Evolutionary conservation across 2,113 vertebrate species (phyloP).

Genomic region (Dromiciops gliroides): DNA sequence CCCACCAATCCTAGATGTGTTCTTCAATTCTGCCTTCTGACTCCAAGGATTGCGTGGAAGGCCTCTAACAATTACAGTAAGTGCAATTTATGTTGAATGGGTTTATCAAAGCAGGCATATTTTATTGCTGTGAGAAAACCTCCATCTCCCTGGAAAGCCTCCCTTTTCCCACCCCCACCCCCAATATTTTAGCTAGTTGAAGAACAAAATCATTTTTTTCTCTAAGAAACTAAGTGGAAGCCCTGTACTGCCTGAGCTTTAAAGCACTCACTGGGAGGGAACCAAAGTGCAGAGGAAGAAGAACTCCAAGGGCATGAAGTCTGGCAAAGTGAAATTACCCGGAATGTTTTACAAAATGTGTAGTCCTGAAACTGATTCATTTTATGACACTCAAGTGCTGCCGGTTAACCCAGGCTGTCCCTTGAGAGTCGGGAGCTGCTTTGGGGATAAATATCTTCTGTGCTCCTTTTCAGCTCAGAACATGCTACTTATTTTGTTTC

Average conservation of each 20-base stretch:
- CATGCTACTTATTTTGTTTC: not conserved
- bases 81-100: not conserved
- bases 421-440: not conserved
- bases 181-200: not conserved
- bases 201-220: not conserved
- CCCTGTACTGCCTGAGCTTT: rapidly evolving
- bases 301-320: rapidly evolving
- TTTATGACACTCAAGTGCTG: not conserved
- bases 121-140: not conserved
- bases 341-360: not conserved
- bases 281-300: not conserved
- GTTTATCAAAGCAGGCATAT: rapidly evolving
- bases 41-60: not conserved
- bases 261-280: not conserved
- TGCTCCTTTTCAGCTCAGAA: not conserved
- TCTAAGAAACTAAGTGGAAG: not conserved
- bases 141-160: not conserved
- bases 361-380: not conserved
- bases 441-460: not conserved
- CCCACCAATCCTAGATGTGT: not conserved
- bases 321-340: not conserved
- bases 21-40: not conserved
- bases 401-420: not conserved
- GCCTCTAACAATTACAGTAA: not conserved
- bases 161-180: not conserved